Evolutionary conservation across 2,888 invertebrate species (phyloP).

Genomic region (Microchrysa polita): DNA sequence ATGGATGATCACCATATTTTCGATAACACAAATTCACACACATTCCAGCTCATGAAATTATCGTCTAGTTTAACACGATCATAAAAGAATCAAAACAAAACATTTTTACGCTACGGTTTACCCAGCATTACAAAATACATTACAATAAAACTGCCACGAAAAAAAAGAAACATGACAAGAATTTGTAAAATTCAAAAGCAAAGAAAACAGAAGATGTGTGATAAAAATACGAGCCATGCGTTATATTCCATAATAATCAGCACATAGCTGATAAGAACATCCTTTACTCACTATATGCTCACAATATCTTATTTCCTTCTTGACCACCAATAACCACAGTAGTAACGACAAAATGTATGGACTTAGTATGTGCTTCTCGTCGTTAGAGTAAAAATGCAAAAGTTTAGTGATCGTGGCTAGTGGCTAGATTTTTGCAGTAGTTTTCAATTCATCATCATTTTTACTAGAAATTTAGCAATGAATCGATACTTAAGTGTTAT

Average conservation of each 20-base stretch:
- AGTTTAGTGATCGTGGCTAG: background rate
- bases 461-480: background rate
- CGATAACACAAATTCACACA: background rate
- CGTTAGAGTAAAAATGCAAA: constrained; percentile 1
- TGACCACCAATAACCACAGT: background rate
- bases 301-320: constrained; percentile 42
- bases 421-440: background rate
- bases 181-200: constrained; percentile 16
- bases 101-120: background rate
- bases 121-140: background rate
- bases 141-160: background rate
- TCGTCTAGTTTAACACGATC: background rate
- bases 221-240: constrained; percentile 30
- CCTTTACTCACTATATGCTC: constrained; percentile 46
- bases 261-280: constrained; percentile 48
- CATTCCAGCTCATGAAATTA: background rate
- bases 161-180: background rate
- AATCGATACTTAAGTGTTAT: background rate
- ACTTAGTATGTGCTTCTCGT: background rate
- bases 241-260: constrained; percentile 37
- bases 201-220: constrained; percentile 9
- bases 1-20: background rate
- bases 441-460: background rate
- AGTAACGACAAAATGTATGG: background rate
- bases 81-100: background rate